phyloP scores from a whole-genome alignment of 2,113 vertebrate species.

The Antigone vipio region DNA sequence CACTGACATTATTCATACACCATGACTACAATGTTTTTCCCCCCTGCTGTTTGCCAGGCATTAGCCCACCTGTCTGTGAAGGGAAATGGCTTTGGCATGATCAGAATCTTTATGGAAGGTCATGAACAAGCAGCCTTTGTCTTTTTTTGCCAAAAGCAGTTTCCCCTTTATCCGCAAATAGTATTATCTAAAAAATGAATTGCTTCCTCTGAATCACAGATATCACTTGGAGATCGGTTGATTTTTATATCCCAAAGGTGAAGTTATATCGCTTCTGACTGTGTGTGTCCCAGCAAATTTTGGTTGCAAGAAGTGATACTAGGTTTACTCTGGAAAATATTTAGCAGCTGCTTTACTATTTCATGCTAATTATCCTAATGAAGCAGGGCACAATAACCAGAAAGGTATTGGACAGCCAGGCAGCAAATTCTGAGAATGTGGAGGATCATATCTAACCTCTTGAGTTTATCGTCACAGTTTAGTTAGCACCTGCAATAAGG shows the following conservation, averaged over 20 bases:
- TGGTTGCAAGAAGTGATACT: not conserved
- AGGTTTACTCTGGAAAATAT: not conserved
- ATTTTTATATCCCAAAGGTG: not conserved
- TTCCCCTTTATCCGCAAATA: not conserved
- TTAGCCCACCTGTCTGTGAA: constrained; percentile 1
- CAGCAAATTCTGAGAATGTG: not conserved
- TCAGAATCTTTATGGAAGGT: not conserved
- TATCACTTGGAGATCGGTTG: not conserved
- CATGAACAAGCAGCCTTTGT: not conserved
- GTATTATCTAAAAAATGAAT: not conserved
- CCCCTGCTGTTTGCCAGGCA: not conserved
- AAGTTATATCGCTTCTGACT: not conserved
- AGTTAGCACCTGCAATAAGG: not conserved
- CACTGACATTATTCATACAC: constrained; percentile 46
- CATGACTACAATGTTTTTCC: not conserved
- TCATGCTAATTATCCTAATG: not conserved
- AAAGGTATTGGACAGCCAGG: not conserved
- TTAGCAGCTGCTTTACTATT: not conserved
- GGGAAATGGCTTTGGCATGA: constrained; percentile 19
- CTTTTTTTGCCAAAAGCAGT: not conserved
- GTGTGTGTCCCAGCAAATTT: not conserved
- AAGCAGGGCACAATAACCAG: not conserved
- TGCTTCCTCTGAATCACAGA: not conserved
- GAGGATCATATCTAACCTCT: not conserved
- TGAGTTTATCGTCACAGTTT: not conserved